Percentiles rank a stretch among this genome's conserved stretches.
These are phyloP conservation scores for Mantis religiosa DNA, from an alignment of 2,888 invertebrate genomes.

Conservation along the genomic window DNA sequence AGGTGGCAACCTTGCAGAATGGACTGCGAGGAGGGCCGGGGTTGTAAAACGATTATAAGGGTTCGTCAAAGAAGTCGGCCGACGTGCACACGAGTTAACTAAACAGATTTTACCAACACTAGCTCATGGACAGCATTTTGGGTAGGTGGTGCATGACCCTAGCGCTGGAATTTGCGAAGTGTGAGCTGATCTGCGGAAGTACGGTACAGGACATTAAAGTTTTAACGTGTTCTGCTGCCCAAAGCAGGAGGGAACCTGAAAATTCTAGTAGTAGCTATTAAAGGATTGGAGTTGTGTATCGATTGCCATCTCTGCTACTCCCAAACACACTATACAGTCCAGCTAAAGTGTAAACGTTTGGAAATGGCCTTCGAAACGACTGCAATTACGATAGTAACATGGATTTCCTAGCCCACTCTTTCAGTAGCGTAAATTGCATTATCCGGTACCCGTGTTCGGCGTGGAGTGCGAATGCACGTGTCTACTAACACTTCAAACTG, in stretches of 20 bases:
- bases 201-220: neutral
- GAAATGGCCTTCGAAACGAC: neutral
- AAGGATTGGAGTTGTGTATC: neutral
- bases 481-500: neutral
- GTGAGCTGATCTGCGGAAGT: neutral
- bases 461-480: neutral
- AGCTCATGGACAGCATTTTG: no score
- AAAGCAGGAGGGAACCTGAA: neutral
- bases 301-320: neutral
- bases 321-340: neutral
- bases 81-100: no score
- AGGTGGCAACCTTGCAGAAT: no score
- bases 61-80: no score
- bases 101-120: no score
- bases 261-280: neutral
- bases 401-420: neutral
- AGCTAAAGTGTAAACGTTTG: neutral
- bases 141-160: neutral
- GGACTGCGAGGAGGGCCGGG: no score
- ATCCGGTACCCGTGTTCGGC: neutral
- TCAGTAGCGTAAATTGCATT: neutral
- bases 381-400: neutral
- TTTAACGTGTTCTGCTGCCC: neutral
- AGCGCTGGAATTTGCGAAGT: neutral
- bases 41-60: no score